Evolutionary conservation across 2,797 vertebrate species (phyloP).

Genomic region (Protonibea diacanthus): DNA sequence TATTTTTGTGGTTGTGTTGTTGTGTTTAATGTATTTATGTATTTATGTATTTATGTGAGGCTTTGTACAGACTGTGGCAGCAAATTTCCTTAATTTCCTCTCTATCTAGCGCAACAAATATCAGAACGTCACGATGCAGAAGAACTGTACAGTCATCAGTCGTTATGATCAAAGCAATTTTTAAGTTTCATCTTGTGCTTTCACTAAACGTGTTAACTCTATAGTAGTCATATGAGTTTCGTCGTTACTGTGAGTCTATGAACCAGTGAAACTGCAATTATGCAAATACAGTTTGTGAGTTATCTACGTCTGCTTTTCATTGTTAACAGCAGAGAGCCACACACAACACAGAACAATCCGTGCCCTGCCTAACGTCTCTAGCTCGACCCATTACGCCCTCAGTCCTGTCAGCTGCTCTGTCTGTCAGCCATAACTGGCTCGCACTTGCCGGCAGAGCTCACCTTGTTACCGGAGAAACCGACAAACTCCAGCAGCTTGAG

Average conservation of each 20-base stretch:
- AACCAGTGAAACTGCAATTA: neutral
- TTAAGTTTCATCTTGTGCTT: slow-evolving; percentile 22
- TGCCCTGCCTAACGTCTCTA: neutral
- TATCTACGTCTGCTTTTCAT: neutral
- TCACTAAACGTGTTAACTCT: neutral
- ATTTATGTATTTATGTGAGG: too few relatives aligned
- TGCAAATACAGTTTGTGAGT: neutral
- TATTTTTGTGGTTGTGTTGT: neutral
- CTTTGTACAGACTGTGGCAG: too few relatives aligned
- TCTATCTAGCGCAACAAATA: neutral
- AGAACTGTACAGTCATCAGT: slow-evolving; percentile 11
- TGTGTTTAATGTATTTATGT: neutral
- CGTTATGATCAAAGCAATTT: slow-evolving; percentile 27
- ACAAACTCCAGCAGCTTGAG: slow-evolving; percentile 95
- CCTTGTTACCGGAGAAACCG: slow-evolving; percentile 98
- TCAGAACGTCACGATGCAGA: neutral
- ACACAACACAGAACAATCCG: neutral
- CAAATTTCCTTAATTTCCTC: neutral
- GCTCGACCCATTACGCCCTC: neutral
- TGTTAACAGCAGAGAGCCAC: neutral
- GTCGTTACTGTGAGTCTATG: neutral
- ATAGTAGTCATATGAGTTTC: neutral
- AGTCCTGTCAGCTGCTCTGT: neutral
- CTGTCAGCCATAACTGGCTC: slow-evolving; percentile 8
- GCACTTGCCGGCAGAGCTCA: slow-evolving; percentile 69